Percentiles rank a stretch among this genome's conserved stretches.
phyloP scores from a whole-genome alignment of 2,113 vertebrate species.

The Nannospalax galili region DNA sequence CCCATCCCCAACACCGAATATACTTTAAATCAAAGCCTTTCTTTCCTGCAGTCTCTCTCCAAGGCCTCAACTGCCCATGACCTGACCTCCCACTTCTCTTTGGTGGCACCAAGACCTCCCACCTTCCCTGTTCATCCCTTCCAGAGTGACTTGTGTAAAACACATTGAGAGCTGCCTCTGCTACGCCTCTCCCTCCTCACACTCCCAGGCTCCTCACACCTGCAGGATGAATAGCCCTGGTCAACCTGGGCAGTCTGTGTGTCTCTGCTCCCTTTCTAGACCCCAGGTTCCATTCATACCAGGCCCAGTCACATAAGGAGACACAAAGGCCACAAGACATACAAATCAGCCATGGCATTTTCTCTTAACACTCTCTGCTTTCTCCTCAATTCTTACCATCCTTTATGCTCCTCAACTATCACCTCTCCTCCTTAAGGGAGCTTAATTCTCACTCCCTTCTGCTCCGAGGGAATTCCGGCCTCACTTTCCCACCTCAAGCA shows the following conservation, averaged over 20 bases:
- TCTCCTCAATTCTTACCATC: not conserved
- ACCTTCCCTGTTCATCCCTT: not conserved
- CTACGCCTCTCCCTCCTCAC: not conserved
- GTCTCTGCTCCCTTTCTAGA: not conserved
- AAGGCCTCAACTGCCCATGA: too few species aligned
- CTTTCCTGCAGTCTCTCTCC: not conserved
- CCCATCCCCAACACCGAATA: not conserved
- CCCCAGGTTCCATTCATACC: not conserved
- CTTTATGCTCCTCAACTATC: not conserved
- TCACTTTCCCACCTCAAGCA: not conserved
- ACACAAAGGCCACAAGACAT: not conserved
- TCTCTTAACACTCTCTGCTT: not conserved
- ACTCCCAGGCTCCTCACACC: not conserved
- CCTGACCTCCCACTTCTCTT: not conserved
- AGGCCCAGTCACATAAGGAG: accelerated
- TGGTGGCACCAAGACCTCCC: not conserved
- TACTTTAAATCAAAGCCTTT: not conserved
- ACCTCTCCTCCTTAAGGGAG: not conserved
- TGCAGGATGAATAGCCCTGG: not conserved
- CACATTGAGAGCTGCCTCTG: not conserved
- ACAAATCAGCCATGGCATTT: not conserved
- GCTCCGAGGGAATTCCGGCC: not conserved
- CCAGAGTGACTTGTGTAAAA: not conserved
- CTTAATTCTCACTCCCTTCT: not conserved
- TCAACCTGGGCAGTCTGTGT: not conserved